phyloP scores from a whole-genome alignment of 2,797 vertebrate species.

The Phylloscopus collybita region DNA sequence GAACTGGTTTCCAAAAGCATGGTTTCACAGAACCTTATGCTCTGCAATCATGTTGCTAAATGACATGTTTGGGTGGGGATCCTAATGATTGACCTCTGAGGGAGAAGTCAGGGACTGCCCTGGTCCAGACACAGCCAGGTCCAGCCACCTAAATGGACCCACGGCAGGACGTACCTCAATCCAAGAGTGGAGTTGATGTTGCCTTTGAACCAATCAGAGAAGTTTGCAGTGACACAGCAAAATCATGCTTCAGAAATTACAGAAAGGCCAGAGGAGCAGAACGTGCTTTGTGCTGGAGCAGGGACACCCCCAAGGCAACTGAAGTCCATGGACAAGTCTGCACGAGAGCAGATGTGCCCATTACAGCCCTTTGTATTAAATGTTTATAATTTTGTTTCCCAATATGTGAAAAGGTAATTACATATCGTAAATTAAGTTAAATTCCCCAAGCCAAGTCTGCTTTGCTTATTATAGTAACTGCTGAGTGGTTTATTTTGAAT shows the following conservation, averaged over 20 bases:
- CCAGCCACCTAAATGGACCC: neutral
- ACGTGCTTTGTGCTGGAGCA: neutral
- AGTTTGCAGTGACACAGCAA: neutral
- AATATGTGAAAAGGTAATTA: fast-evolving
- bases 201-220: neutral
- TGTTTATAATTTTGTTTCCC: neutral
- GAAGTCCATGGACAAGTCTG: neutral
- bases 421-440: neutral
- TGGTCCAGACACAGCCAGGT: neutral
- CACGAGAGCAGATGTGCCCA: fast-evolving
- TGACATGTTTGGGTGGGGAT: fast-evolving
- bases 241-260: neutral
- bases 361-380: neutral
- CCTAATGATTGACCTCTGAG: neutral
- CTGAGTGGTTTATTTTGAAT: neutral
- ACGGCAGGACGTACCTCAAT: fast-evolving
- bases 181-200: neutral
- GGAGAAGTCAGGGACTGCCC: neutral
- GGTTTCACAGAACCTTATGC: neutral
- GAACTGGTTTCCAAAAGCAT: neutral
- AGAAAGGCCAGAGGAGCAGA: neutral
- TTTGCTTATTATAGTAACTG: neutral
- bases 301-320: neutral
- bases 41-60: neutral
- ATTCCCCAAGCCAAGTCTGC: neutral